Conservation (phyloP, 2,113 vertebrate species). For the Hassar affinis region DNA sequence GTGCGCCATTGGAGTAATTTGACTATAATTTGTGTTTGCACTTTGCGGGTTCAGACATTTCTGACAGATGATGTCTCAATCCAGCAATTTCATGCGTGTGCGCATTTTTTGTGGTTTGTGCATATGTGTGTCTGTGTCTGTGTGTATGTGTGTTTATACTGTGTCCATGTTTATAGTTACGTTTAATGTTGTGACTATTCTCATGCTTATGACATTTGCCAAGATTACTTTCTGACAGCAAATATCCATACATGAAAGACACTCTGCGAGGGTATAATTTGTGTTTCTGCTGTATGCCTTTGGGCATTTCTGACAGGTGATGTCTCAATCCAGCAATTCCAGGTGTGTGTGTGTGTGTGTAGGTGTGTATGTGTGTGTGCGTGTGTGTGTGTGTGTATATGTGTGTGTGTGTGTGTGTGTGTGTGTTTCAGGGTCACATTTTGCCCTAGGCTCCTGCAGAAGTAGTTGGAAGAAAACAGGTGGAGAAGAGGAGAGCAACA, state of each 20-base stretch:
- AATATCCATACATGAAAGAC: slow-evolving; percentile 4
- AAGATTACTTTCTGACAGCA: slow-evolving; percentile 26
- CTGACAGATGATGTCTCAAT: slow-evolving; percentile 76
- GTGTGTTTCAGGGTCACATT: slow-evolving; percentile 64
- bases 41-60: slow-evolving; percentile 38
- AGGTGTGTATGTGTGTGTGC: slow-evolving; percentile 18
- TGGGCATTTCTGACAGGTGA: slow-evolving; percentile 35
- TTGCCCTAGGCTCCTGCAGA: slow-evolving; percentile 65
- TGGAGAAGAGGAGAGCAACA: slow-evolving; percentile 52
- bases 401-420: slow-evolving; percentile 17
- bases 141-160: slow-evolving; percentile 39
- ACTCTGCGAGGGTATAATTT: slow-evolving; percentile 20
- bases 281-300: slow-evolving; percentile 10
- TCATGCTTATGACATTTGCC: slow-evolving; percentile 4
- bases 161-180: slow-evolving; percentile 11
- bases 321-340: slow-evolving; percentile 39
- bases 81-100: slow-evolving; percentile 62
- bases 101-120: slow-evolving; percentile 4
- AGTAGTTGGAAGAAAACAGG: slow-evolving; percentile 61
- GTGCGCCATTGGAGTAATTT: slow-evolving; percentile 31
- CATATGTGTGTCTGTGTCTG: slow-evolving; percentile 31
- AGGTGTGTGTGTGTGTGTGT: slow-evolving; percentile 37
- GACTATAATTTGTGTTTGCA: slow-evolving; percentile 42
- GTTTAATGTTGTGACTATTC: slow-evolving; percentile 35
- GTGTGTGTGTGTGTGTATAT: slow-evolving; percentile 35